These are phyloP conservation scores for Sclerodermus sp. DNA, from an alignment of 2,888 invertebrate genomes.

Conservation along the genomic window DNA sequence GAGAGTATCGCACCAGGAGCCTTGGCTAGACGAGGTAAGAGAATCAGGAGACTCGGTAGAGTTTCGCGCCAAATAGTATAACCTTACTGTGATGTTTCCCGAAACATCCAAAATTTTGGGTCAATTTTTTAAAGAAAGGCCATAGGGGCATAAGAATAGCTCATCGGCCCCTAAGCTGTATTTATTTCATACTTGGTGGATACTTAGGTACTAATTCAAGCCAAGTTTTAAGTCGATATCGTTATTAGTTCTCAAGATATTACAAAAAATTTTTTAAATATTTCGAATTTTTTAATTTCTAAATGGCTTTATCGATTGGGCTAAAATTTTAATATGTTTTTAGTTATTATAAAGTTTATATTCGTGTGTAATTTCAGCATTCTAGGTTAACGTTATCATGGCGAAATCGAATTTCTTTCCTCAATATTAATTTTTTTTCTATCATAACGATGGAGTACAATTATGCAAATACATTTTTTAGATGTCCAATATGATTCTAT, in stretches of 20 bases:
- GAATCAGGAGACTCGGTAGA: no score
- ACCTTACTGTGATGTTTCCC: no score
- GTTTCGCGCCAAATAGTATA: no score
- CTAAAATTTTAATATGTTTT: not conserved
- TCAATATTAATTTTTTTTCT: not conserved
- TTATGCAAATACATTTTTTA: not conserved
- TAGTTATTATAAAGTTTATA: not conserved
- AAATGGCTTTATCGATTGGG: conserved; percentile 1
- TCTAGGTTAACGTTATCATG: not conserved
- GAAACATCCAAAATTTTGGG: no score
- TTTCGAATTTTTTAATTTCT: conserved; percentile 2
- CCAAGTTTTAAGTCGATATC: conserved; percentile 5
- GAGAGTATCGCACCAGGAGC: no score
- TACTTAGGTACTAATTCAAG: not conserved
- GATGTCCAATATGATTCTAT: not conserved
- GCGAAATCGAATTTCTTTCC: not conserved
- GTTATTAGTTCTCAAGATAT: not conserved
- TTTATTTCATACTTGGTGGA: not conserved
- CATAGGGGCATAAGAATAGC: conserved; percentile 1
- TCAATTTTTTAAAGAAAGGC: no score
- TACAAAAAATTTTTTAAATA: conserved; percentile 7
- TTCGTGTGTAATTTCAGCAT: not conserved
- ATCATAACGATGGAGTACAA: not conserved
- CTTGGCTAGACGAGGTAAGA: no score
- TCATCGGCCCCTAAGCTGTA: not conserved